A percentile compares a stretch with the other conserved stretches of the same genome.
These are phyloP conservation scores for Spongilla lacustris DNA, from an alignment of 37 sponge, comb jelly and placozoan species.

Conservation along the genomic window DNA sequence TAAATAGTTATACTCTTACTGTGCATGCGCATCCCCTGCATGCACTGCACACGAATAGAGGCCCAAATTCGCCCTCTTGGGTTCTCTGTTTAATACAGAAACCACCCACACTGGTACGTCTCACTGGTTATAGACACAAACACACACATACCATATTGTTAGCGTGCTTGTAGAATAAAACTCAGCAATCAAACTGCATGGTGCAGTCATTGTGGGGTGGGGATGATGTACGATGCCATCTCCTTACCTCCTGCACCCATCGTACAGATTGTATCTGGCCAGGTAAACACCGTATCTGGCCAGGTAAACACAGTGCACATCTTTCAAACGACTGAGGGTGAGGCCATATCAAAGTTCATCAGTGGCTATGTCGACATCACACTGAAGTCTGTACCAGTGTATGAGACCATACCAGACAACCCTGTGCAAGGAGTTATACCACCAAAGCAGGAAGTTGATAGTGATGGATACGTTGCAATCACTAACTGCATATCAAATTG, in stretches of 20 bases:
- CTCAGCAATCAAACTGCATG: too few species aligned
- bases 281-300: neutral
- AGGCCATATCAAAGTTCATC: constrained; percentile 60
- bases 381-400: constrained; percentile 15
- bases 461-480: neutral
- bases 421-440: too few species aligned
- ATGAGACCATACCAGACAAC: neutral
- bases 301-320: constrained; percentile 19
- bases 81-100: too few species aligned
- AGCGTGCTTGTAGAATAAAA: too few species aligned
- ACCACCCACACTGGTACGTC: too few species aligned
- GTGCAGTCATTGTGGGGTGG: too few species aligned
- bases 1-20: neutral
- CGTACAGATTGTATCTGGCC: neutral
- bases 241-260: neutral
- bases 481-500: neutral
- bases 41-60: too few species aligned
- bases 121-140: too few species aligned
- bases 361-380: constrained; percentile 69
- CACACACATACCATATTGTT: too few species aligned
- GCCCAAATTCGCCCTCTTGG: too few species aligned
- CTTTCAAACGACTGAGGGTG: constrained; percentile 62
- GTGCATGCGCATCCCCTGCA: too few species aligned
- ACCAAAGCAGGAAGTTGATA: neutral
- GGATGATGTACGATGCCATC: neutral